Evolutionary conservation across 35 echinoderm and acorn worm genomes (phyloP), one percentile per base, ranked within the genome.

Genomic region (Heliocidaris erythrogramma): DNA sequence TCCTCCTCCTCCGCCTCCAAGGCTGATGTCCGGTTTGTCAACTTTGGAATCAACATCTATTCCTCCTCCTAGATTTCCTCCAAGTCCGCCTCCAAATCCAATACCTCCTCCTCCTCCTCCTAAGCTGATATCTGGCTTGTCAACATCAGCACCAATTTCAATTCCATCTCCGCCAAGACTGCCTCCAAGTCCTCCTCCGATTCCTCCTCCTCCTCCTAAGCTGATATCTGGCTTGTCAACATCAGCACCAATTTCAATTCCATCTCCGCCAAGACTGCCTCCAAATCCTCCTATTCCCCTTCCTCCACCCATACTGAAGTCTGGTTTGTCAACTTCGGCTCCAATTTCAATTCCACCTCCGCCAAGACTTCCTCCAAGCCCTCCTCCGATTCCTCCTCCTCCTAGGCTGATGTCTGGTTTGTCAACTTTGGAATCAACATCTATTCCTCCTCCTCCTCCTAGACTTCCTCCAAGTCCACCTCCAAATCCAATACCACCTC

Each of bases 251-350:
- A 59, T 32, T 31, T 21, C 95, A 35, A 85, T 78, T 85, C 60
- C 91, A 32, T 35, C 94, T 47, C 86, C 93, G 48, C 94, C 69
- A n/a, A 92, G 90, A 49, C 95, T 78, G 13, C 90, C 90, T 24
- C 91, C 95, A 30, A 94, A 0, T 86, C 92, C 94, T 32, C 90
- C 86, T 50, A 94, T 86, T 91, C 86, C 86, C 91, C 85, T 60
- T 13, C 30, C 24, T 85, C 60, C 90, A 47, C 88, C 60, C 14
- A 92, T 48, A 71, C 47, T 95, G 42, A 95, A 10, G 78, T 95
- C 91, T 52, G 91, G 91, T 59, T 92, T 92, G 14, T 59, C 91
- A 92, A 59, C 50, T 52, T 53, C 16, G 13, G 48, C 29, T 13
- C 30, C 48, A 11, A 92, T 4, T 5, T 56, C 91, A 9, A 48